A percentile compares a stretch with the other conserved stretches of the same genome.
These are phyloP conservation scores for Rhysida immarginata DNA, from an alignment of 1,140 invertebrate genomes.

Conservation along the genomic window DNA sequence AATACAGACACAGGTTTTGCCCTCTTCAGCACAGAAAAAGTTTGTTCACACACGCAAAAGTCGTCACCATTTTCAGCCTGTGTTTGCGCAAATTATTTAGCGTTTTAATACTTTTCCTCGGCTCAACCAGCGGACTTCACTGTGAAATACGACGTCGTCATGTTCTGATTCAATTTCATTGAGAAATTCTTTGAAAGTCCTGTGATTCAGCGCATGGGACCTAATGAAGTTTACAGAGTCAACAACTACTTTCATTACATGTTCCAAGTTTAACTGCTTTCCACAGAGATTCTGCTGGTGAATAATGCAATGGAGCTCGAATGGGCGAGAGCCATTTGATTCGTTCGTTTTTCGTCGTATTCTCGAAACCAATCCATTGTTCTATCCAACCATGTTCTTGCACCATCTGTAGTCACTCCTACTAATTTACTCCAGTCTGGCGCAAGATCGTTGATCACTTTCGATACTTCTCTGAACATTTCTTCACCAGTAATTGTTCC, in stretches of 20 bases:
- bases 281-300: conserved; percentile 21
- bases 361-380: conserved; percentile 19
- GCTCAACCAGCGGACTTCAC: conserved; percentile 23
- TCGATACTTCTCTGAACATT: conserved; percentile 20
- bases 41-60: conserved; percentile 1
- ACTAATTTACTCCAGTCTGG: conserved; percentile 15
- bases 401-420: conserved; percentile 24
- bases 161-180: conserved; percentile 22
- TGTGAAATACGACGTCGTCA: conserved; percentile 20
- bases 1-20: not conserved
- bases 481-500: conserved; percentile 21
- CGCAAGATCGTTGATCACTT: conserved; percentile 11
- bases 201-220: conserved; percentile 21
- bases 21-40: not conserved
- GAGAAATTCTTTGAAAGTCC: conserved; percentile 24
- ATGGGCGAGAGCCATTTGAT: conserved; percentile 7
- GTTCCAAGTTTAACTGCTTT: conserved; percentile 19
- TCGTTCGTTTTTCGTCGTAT: conserved; percentile 16
- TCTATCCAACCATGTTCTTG: conserved; percentile 21
- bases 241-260: conserved; percentile 20
- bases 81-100: conserved; percentile 14
- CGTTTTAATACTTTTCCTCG: conserved; percentile 20
- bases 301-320: conserved; percentile 24
- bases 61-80: not conserved
- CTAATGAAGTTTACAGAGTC: conserved; percentile 25